Conservation (phyloP, 2,888 invertebrate genomes). For the Alviniconcha strummeri region DNA sequence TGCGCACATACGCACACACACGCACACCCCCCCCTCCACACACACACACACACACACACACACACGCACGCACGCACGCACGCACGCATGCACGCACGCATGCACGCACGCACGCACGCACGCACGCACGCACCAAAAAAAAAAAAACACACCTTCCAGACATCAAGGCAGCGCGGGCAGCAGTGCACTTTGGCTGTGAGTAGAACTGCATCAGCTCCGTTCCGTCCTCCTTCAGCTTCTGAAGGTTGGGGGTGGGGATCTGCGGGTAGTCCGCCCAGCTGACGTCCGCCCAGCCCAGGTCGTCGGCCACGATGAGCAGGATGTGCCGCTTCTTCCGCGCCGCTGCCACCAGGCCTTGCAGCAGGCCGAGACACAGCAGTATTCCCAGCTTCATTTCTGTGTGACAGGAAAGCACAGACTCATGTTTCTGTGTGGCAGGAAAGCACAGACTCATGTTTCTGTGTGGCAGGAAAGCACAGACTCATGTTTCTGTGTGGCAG, state of each 20-base stretch:
- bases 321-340: conserved; percentile 1
- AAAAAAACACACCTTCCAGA: not conserved
- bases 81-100: not conserved
- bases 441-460: too few species aligned
- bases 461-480: too few species aligned
- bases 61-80: not conserved
- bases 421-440: too few species aligned
- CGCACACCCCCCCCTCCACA: not conserved
- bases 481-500: too few species aligned
- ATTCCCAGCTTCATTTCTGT: too few species aligned
- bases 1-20: not conserved
- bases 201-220: conserved; percentile 12
- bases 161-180: conserved; percentile 21
- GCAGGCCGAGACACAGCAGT: not conserved
- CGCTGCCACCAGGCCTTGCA: not conserved
- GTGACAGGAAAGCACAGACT: too few species aligned
- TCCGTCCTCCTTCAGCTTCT: not conserved
- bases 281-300: conserved; percentile 17
- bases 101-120: not conserved
- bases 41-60: not conserved
- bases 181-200: conserved; percentile 11
- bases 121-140: not conserved
- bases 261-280: not conserved
- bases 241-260: conserved; percentile 6
- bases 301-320: conserved; percentile 19